Evolutionary conservation across 2,797 vertebrate species (phyloP), one percentile per base, ranked within the genome.

Genomic region (Anguilla obscura): DNA sequence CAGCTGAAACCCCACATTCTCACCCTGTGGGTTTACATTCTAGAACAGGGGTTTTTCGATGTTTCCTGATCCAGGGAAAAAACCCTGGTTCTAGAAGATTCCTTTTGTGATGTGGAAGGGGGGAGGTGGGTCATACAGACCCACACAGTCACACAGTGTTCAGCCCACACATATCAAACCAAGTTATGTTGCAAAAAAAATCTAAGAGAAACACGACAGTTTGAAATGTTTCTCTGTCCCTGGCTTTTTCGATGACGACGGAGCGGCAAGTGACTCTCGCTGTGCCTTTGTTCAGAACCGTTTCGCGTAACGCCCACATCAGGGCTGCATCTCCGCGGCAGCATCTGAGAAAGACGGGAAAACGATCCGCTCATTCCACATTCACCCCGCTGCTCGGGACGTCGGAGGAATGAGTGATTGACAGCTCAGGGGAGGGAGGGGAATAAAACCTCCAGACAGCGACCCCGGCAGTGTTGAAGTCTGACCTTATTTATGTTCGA

Each of bases 401-500:
- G 74, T 79, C 74, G 3, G 33, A 6, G 33, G 33, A 18, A 21
- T 79, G 36, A 45, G 36, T 21, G 74, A 79, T 79, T 79, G 33
- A 79, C 30, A 79, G 74, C 74, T 79, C 18, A 18, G 33, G 45
- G 45, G 79, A 79, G 33, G n/a, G 7, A 40, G 4, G 16, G 33
- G 33, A 79, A 45, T n/a, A 50, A 48, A 82, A 9, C 8, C 45
- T 82, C 21, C 79, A 79, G 36, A 18, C 21, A 24, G 79, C 79
- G 36, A 82, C 79, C 40, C n/a, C 50, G 79, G 79, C 45, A 24
- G 21, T n/a, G 14, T 74, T 74, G 69, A 74, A 30, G 24, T 82
- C 40, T 82, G 40, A n/a, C 79, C 45, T 48, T 50, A 82, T 82
- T 82, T 82, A 82, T 50, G 79, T 48, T 50, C 50, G 40, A 82